These are phyloP conservation scores for Thinocorus orbignyianus DNA, from an alignment of 2,113 vertebrate genomes.

Conservation along the genomic window DNA sequence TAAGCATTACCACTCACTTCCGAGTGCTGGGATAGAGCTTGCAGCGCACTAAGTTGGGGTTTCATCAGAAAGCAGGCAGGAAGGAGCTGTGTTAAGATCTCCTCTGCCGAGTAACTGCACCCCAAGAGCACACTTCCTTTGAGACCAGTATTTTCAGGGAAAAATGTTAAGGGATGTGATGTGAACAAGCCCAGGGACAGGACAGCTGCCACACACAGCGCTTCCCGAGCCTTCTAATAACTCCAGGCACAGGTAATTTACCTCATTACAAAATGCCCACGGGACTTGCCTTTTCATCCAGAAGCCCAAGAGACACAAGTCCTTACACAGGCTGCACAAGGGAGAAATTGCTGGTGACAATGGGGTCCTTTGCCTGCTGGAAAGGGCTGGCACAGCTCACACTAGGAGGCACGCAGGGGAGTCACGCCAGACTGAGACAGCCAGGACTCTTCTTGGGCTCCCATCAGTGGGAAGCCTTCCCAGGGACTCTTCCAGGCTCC, in stretches of 20 bases:
- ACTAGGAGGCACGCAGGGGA: neutral
- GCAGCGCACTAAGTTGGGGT: neutral
- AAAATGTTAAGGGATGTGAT: neutral
- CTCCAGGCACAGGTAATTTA: neutral
- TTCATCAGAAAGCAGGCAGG: neutral
- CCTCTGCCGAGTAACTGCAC: neutral
- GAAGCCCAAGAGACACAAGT: neutral
- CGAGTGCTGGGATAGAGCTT: neutral
- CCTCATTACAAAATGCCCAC: neutral
- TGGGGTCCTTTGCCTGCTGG: neutral
- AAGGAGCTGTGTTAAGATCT: neutral
- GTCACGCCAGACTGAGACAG: neutral
- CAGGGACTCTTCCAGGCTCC: neutral
- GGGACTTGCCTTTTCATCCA: neutral
- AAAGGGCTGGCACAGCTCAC: neutral
- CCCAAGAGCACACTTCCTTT: neutral
- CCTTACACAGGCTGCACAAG: neutral
- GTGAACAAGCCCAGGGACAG: neutral
- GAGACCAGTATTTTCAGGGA: neutral
- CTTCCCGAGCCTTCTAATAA: neutral
- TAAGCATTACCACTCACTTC: fast-evolving
- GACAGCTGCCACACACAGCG: neutral
- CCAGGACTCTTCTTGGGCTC: neutral
- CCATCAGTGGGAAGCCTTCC: neutral
- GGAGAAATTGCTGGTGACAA: neutral